Evolutionary conservation across 2,888 invertebrate species (phyloP).

Genomic region (Didymodactylos carnosus): DNA sequence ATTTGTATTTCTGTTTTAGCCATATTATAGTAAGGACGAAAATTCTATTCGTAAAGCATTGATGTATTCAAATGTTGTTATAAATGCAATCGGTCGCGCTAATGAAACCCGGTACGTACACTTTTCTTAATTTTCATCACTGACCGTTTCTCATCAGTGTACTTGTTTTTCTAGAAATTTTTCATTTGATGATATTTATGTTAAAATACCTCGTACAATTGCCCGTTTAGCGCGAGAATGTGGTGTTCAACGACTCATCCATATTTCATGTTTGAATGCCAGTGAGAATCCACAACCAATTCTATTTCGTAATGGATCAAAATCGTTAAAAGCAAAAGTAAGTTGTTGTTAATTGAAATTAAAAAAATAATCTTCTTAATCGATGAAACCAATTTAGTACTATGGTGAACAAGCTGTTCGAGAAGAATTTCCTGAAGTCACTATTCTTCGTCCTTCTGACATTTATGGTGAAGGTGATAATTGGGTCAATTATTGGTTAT

Average conservation of each 20-base stretch:
- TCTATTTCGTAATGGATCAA: slow-evolving; percentile 18
- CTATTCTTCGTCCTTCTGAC: slow-evolving; percentile 72
- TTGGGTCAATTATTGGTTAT: too few species aligned
- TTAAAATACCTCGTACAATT: slow-evolving; percentile 57
- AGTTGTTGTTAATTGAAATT: slow-evolving; percentile 10
- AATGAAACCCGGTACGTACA: slow-evolving; percentile 54
- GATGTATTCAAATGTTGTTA: slow-evolving; percentile 83
- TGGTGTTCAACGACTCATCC: slow-evolving; percentile 75
- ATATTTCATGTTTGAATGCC: slow-evolving; percentile 69
- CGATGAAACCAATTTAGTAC: slow-evolving; percentile 38
- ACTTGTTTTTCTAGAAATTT: slow-evolving; percentile 45
- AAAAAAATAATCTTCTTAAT: neutral
- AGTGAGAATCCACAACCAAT: slow-evolving; percentile 45
- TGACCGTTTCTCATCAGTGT: neutral
- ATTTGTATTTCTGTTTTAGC: slow-evolving; percentile 39
- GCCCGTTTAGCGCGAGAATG: slow-evolving; percentile 53
- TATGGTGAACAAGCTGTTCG: slow-evolving; percentile 69
- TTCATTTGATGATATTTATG: slow-evolving; percentile 63
- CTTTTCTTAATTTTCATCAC: neutral
- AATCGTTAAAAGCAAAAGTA: slow-evolving; percentile 26
- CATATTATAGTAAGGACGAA: slow-evolving; percentile 62
- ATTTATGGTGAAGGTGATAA: slow-evolving; percentile 52
- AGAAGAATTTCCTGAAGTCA: slow-evolving; percentile 82
- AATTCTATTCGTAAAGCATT: slow-evolving; percentile 55
- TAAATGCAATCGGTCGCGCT: slow-evolving; percentile 75